phyloP scores from a whole-genome alignment of 2,888 invertebrate species.

The Rhabditoides inermis region DNA sequence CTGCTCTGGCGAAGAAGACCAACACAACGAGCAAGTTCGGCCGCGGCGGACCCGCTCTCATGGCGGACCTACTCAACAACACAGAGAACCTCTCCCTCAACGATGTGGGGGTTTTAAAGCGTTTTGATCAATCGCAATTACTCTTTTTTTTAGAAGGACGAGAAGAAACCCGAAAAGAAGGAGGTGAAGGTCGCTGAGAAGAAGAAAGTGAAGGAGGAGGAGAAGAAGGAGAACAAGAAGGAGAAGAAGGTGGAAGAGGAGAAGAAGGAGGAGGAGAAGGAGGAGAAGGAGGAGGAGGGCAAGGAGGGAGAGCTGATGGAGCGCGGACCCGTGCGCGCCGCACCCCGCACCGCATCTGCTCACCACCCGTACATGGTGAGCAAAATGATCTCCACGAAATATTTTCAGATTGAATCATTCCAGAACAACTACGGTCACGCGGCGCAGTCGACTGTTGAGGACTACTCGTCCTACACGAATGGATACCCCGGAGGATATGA shows the following conservation, averaged over 20 bases:
- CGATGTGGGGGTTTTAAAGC: too few species aligned
- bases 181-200: conserved; percentile 10
- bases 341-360: too few species aligned
- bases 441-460: conserved; percentile 20
- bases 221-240: conserved; percentile 9
- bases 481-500: too few species aligned
- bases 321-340: conserved; percentile 44
- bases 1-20: conserved; percentile 47
- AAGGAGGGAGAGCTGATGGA: conserved; percentile 38
- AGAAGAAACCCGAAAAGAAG: conserved; percentile 16
- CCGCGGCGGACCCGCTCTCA: conserved; percentile 32
- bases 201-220: conserved; percentile 11
- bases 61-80: conserved; percentile 36
- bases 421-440: conserved; percentile 13
- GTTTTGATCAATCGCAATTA: not conserved
- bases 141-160: conserved; percentile 14
- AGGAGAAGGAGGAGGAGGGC: conserved; percentile 9
- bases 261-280: conserved; percentile 9
- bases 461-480: conserved; percentile 29
- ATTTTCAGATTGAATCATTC: too few species aligned
- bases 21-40: conserved; percentile 48
- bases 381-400: too few species aligned
- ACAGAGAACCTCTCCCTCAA: too few species aligned
- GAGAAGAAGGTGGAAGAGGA: conserved; percentile 9
- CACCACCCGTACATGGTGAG: too few species aligned